Evolutionary conservation across 2,888 invertebrate genomes (phyloP), one percentile per base, ranked within the genome.

Genomic region (Sericinus montela): DNA sequence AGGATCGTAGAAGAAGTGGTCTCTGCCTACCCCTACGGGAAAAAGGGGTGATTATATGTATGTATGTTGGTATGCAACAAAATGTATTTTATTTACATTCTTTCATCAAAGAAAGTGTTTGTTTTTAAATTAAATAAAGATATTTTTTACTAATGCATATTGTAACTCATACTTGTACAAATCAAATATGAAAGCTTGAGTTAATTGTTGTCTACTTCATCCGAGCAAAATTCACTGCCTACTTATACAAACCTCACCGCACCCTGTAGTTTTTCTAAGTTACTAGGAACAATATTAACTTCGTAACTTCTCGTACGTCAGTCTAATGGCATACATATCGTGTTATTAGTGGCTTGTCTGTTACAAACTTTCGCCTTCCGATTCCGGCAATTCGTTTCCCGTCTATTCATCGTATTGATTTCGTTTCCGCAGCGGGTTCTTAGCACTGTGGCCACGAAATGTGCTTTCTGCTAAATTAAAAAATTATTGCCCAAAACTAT

Each of bases 321-420:
- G 32, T 43, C 25, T 45, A 42, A 46, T 47, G 40, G 19, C 32
- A 40, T 37, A 44, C 39, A 44, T 16, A 34, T 29, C 16, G 44
- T 43, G 30, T 34, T 36, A 44, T 45, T 30, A 46, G 50, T 32
- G 65, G 76, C 74, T 72, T 70, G 72, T 69, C 71, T 65, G 72
- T 62, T 66, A 69, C 72, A 77, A 85, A 83, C 72, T 83, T 78
- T 72, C 60, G 54, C 62, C 65, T 56, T 63, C 58, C 71, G 72
- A 71, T 71, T 68, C 69, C 72, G 76, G 72, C 81, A 80, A 84
- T 80, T 83, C 81, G 75, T 82, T 82, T 76, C 75, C 67, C 67
- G 71, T 72, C 84, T 76, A 84, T 85, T 85, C 84, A 84, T 82
- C 70, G 77, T 77, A 81, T 82, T 82, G 82, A 84, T 82, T 82